phyloP scores from a whole-genome alignment of 2,797 vertebrate genomes.

The Picus viridis region DNA sequence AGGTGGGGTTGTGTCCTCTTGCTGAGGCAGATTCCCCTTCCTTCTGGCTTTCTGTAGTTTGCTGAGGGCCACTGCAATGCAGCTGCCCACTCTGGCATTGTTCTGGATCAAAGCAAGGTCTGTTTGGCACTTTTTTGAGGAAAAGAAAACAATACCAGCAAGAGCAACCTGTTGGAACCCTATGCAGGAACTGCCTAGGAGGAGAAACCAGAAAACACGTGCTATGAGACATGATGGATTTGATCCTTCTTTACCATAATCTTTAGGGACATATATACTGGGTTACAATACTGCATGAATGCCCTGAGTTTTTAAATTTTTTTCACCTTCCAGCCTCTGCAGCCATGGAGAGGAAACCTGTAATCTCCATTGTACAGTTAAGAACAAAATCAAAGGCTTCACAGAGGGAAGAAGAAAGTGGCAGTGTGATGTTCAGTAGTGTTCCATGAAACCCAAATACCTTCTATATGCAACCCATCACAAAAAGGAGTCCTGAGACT shows the following conservation, averaged over 20 bases:
- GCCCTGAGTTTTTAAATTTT: neutral
- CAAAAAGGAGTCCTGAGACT: neutral
- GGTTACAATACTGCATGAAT: neutral
- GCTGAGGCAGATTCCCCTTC: neutral
- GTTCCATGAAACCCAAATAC: neutral
- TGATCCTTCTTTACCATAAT: neutral
- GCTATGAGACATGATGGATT: neutral
- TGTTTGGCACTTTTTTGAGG: constrained; percentile 73
- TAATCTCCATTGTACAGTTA: neutral
- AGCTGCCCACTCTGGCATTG: constrained; percentile 89
- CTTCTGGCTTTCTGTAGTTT: constrained; percentile 57
- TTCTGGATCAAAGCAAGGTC: constrained; percentile 91
- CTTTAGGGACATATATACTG: neutral
- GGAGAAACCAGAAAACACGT: neutral
- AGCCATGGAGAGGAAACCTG: neutral
- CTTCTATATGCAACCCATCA: neutral
- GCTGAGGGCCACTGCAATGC: constrained; percentile 86
- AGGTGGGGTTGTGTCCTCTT: neutral
- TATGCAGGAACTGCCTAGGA: neutral
- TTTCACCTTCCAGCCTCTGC: neutral
- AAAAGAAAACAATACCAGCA: neutral
- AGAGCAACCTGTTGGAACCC: neutral
- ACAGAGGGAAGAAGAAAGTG: neutral
- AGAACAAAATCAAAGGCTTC: neutral
- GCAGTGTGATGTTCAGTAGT: neutral